Evolutionary conservation across 2,888 invertebrate genomes (phyloP).

Genomic region (Xestia ashworthii): DNA sequence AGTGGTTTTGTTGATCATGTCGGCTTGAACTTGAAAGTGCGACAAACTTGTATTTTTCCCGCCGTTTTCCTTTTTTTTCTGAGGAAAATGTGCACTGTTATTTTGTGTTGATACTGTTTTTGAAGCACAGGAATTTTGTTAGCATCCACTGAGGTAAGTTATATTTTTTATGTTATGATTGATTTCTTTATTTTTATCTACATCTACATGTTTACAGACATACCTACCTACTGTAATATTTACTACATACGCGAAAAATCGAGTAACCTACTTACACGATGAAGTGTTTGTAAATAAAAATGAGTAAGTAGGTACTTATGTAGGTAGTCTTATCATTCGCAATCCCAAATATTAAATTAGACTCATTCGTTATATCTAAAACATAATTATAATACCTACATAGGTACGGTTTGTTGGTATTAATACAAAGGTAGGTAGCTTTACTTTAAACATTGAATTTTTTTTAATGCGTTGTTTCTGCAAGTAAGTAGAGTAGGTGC

Average conservation of each 20-base stretch:
- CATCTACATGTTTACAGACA: background rate
- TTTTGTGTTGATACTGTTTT: slow-evolving; percentile 33
- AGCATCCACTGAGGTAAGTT: slow-evolving; percentile 40
- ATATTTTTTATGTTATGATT: background rate
- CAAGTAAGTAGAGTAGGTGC: background rate
- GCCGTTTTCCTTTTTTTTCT: slow-evolving; percentile 43
- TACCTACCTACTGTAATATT: background rate
- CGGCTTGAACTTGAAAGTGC: slow-evolving; percentile 47
- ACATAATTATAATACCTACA: too few relatives aligned
- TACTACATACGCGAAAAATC: background rate
- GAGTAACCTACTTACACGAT: background rate
- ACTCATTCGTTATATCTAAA: background rate
- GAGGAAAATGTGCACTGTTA: slow-evolving; percentile 22
- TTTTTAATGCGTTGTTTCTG: background rate
- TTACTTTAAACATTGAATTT: background rate
- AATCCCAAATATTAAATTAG: background rate
- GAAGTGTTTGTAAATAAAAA: slow-evolving; percentile 48
- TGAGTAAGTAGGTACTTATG: too few relatives aligned
- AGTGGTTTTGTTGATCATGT: slow-evolving; percentile 50
- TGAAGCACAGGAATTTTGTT: slow-evolving; percentile 42
- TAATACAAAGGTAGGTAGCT: background rate
- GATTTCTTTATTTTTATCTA: slow-evolving; percentile 18
- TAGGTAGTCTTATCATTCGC: background rate
- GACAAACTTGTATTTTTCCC: slow-evolving; percentile 44
- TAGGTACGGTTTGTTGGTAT: background rate